Evolutionary conservation across 2,113 vertebrate species (phyloP).

Genomic region (Malurus cyaneus): DNA sequence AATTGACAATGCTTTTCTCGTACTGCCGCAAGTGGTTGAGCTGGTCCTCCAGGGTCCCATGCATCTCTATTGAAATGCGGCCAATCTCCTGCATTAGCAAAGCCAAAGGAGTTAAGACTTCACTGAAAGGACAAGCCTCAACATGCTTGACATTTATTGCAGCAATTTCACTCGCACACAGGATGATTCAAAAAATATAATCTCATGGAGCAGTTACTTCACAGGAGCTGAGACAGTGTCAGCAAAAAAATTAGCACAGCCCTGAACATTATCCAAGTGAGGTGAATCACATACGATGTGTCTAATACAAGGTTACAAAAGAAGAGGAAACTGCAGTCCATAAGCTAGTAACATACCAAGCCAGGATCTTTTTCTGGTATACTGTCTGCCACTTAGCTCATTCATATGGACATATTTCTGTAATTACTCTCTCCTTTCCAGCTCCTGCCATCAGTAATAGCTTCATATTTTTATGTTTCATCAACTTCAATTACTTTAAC

Average conservation of each 20-base stretch:
- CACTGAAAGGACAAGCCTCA: not conserved
- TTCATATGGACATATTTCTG: not conserved
- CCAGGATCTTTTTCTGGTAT: not conserved
- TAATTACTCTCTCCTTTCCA: not conserved
- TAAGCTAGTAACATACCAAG: not conserved
- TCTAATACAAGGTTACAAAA: not conserved
- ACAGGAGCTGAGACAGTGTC: not conserved
- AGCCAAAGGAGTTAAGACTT: not conserved
- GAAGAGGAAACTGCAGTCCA: not conserved
- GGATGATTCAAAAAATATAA: not conserved
- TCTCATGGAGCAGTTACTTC: not conserved
- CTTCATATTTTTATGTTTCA: not conserved
- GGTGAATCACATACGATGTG: not conserved
- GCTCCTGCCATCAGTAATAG: not conserved
- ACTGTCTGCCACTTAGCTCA: not conserved
- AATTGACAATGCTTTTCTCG: slow-evolving; percentile 97
- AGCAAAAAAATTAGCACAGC: slow-evolving; percentile 22
- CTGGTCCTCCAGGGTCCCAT: slow-evolving; percentile 97
- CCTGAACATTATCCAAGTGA: not conserved
- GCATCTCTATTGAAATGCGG: slow-evolving; percentile 98
- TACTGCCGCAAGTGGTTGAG: slow-evolving; percentile 93
- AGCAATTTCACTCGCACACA: not conserved
- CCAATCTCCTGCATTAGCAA: slow-evolving; percentile 88
- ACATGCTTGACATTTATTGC: not conserved
- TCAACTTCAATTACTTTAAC: not conserved